Base-by-base conservation (phyloP, 1,140 invertebrate genomes). In the Cotesia typhae region DNA sequence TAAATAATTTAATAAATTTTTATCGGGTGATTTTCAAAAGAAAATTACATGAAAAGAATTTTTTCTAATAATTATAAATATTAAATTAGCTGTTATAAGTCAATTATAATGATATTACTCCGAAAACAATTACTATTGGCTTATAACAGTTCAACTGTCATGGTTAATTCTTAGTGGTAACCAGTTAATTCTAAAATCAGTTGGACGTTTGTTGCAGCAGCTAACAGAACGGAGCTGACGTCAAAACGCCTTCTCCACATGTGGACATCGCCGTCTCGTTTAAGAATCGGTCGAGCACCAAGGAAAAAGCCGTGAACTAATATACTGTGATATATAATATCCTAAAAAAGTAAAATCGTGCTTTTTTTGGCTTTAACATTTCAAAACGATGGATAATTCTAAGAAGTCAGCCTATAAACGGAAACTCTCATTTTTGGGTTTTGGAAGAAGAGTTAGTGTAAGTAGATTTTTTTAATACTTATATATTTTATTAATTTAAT, bases 241-340 rank as follows among this genome's bases (percentile, higher is more conserved):
- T 83, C 82, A 72, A 79, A 82, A 80, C 79, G 80, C 83, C 78
- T 83, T 69, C 84, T 85, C 84, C 84, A 86, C 85, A 87, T 87
- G 86, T 85, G 86, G 84, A 87, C 81, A 86, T 87, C 84, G 79
- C 84, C 85, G 75, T 83, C 85, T 77, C 82, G 79, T 78, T 80
- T 87, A 66, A 86, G 86, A 75, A 87, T 87, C 78, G 86, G 86
- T 75, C 85, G 86, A 78, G 84, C 86, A 83, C 86, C 86, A 61
- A 86, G 86, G 77, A 87, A 87, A 87, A 87, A 87, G 85, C 78
- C 74, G 63, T 61, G 52, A 61, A 77, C 17, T 59, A 1, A 77
- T 28, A 59, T 77, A 47, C 41, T 47, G 41, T 47, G 41, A 47
- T 47, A 47, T 47, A 47, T 47, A 47, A 10, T 9, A 47, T 47